Evolutionary conservation across 2,888 invertebrate species (phyloP).

Genomic region (Polylopha cassiicola): DNA sequence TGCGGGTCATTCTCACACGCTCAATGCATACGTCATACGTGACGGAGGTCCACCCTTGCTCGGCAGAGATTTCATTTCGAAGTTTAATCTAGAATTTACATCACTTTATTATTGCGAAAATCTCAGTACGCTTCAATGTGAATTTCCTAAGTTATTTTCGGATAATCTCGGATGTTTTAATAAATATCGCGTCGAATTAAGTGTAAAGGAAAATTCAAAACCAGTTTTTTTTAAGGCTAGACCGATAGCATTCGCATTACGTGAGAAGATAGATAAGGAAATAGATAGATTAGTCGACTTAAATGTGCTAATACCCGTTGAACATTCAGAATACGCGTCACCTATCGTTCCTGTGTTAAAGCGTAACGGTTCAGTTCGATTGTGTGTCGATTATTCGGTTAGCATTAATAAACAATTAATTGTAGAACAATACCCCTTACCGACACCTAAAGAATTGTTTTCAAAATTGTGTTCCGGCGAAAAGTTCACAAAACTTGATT

Average conservation of each 20-base stretch:
- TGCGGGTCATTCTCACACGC: slow-evolving; percentile 7
- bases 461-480: slow-evolving; percentile 12
- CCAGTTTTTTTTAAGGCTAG: slow-evolving; percentile 4
- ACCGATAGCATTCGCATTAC: slow-evolving; percentile 3
- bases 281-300: background rate
- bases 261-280: background rate
- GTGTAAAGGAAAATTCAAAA: slow-evolving; percentile 1
- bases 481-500: slow-evolving; percentile 10
- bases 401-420: slow-evolving; percentile 6
- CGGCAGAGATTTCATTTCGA: too few species aligned
- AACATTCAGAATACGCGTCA: background rate
- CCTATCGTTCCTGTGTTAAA: background rate
- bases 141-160: background rate
- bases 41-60: slow-evolving; percentile 21
- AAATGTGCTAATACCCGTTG: background rate
- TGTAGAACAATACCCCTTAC: slow-evolving; percentile 15
- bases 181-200: background rate
- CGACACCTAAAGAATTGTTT: slow-evolving; percentile 14
- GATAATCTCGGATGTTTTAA: background rate
- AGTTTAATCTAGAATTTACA: background rate
- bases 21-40: slow-evolving; percentile 24
- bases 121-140: background rate
- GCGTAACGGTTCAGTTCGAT: too few species aligned
- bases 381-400: slow-evolving; percentile 1
- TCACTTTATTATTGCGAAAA: background rate